A percentile compares a stretch with the other conserved stretches of the same genome.
These are phyloP conservation scores for human (Homo sapiens) DNA, from an alignment of 2,113 vertebrate species.

Conservation along the genomic window GRCh38 chr14:82640501-82641000, in stretches of 20 bases:
- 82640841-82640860: background rate
- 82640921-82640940: background rate
- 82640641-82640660: background rate
- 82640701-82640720: background rate
- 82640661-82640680: background rate
- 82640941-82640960: background rate
- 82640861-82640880: background rate
- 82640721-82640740: background rate
- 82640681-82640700: background rate
- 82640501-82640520: background rate
- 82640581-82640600: background rate
- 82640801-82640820: background rate
- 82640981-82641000: background rate
- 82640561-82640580: background rate
- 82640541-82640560: background rate
- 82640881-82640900: background rate
- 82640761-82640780: background rate
- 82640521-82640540: background rate
- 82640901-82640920: background rate
- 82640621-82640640: background rate
- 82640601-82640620: background rate
- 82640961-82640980: background rate
- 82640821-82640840: background rate
- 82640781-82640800: background rate
- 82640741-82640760: background rate